These are phyloP conservation scores for Stomorhina lunata DNA, from an alignment of 2,888 invertebrate species.

Conservation along the genomic window DNA sequence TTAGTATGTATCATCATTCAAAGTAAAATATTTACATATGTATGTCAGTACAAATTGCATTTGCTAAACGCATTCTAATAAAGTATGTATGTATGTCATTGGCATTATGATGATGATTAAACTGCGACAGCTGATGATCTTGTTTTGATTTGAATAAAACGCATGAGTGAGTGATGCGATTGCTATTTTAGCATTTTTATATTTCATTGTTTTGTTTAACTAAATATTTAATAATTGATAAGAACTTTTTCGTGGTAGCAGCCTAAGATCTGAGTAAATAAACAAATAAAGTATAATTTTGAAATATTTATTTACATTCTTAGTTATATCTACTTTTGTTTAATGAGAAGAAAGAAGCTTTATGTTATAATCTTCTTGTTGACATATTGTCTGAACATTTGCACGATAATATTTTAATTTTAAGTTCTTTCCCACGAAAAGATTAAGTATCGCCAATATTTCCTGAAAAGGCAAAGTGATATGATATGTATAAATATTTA, in stretches of 20 bases:
- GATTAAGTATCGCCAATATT: too few relatives aligned
- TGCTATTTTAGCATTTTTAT: slow-evolving; percentile 12
- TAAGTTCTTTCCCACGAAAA: too few relatives aligned
- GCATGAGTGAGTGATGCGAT: slow-evolving; percentile 15
- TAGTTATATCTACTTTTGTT: too few relatives aligned
- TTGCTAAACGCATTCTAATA: slow-evolving; percentile 9
- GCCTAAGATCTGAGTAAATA: neutral
- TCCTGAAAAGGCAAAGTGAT: too few relatives aligned
- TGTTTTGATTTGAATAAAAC: slow-evolving; percentile 22
- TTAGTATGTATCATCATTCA: too few relatives aligned
- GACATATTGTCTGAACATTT: too few relatives aligned
- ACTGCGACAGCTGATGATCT: neutral
- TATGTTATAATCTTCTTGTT: too few relatives aligned
- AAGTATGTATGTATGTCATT: slow-evolving; percentile 61
- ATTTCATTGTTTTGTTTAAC: slow-evolving; percentile 31
- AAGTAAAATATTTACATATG: too few relatives aligned
- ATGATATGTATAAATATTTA: too few relatives aligned
- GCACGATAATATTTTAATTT: too few relatives aligned
- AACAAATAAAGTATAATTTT: neutral
- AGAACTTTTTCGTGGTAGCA: slow-evolving; percentile 1
- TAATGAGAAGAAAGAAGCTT: too few relatives aligned
- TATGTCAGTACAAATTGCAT: neutral
- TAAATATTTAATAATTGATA: slow-evolving; percentile 33
- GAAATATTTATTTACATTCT: neutral
- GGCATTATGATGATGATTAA: slow-evolving; percentile 33